Evolutionary conservation across 2,113 vertebrate genomes (phyloP).

Genomic region (Diadophis punctatus): DNA sequence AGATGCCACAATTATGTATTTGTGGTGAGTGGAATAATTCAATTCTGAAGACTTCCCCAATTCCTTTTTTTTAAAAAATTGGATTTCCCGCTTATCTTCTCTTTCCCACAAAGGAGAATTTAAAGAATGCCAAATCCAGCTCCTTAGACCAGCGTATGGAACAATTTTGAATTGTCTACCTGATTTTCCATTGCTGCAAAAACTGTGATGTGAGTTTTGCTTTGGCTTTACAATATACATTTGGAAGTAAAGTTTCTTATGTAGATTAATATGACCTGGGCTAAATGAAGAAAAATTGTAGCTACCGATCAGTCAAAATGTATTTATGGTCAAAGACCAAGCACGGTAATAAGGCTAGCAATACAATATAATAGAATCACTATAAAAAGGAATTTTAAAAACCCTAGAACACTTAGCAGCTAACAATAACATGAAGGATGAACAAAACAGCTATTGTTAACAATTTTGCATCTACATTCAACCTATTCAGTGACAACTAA

Average conservation of each 20-base stretch:
- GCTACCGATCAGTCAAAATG: not conserved
- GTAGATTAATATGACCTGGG: not conserved
- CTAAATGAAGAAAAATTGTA: not conserved
- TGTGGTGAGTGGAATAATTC: not conserved
- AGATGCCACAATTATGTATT: not conserved
- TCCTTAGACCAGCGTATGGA: not conserved
- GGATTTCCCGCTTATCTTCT: not conserved
- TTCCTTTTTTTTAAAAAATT: not conserved
- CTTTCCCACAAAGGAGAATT: not conserved
- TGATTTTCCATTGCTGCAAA: not conserved
- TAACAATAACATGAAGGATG: not conserved
- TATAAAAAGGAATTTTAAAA: not conserved
- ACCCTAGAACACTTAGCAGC: not conserved
- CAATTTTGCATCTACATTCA: not conserved
- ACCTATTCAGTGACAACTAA: not conserved
- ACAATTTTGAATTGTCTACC: not conserved
- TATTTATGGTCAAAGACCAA: not conserved
- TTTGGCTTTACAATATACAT: not conserved
- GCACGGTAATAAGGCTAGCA: not conserved
- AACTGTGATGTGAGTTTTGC: not conserved
- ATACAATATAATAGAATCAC: not conserved
- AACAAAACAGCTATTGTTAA: not conserved
- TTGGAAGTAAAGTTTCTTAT: not conserved
- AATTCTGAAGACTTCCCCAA: not conserved
- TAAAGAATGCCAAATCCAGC: not conserved